Percentiles rank a stretch among this genome's conserved stretches.
These are phyloP conservation scores for Sinocyclocheilus maitianheensis DNA, from an alignment of 2,113 vertebrate species.

Conservation along the genomic window DNA sequence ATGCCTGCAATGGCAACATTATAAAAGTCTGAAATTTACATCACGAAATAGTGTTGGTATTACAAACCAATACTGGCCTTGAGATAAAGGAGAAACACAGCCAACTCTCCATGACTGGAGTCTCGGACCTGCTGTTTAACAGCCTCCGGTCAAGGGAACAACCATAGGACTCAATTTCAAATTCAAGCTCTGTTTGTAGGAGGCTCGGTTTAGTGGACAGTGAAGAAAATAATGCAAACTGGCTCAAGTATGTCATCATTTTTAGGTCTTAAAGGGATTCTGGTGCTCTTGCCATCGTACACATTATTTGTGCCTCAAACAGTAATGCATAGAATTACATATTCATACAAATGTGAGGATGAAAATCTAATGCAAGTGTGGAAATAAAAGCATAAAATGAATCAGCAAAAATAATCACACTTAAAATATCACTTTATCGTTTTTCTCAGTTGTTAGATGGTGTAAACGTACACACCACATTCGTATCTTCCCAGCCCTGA, in stretches of 20 bases:
- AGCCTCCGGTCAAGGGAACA: conserved; percentile 26
- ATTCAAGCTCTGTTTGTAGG: conserved; percentile 16
- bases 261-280: not conserved
- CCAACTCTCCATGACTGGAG: not conserved
- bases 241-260: conserved; percentile 5
- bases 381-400: not conserved
- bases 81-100: not conserved
- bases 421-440: not conserved
- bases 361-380: not conserved
- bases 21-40: conserved; percentile 13
- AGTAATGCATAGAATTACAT: not conserved
- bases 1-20: not conserved
- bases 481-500: not conserved
- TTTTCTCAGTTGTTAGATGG: not conserved
- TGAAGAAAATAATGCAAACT: not conserved
- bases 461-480: not conserved
- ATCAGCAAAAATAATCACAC: too few relatives aligned
- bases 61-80: not conserved
- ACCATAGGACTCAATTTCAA: conserved; percentile 21
- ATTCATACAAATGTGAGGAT: not conserved
- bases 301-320: not conserved
- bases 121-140: conserved; percentile 21
- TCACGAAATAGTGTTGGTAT: conserved; percentile 11
- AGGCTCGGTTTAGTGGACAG: not conserved
- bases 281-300: not conserved